A percentile compares a stretch with the other conserved stretches of the same genome.
Evolutionary conservation across 2,797 vertebrate genomes (phyloP).

Genomic region (Semaprochilodus insignis): DNA sequence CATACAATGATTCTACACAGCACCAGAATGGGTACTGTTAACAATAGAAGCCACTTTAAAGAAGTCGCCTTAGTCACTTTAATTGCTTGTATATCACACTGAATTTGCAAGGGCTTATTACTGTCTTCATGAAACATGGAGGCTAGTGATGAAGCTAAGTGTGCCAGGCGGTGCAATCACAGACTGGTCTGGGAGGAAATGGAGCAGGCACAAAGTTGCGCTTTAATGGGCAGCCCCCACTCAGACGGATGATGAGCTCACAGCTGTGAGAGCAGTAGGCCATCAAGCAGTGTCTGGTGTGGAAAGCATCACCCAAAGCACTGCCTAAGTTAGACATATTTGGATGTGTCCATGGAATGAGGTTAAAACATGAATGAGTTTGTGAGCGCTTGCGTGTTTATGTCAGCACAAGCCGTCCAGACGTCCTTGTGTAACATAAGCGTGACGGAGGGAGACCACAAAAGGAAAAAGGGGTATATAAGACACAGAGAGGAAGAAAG

Average conservation of each 20-base stretch:
- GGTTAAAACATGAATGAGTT: slow-evolving; percentile 40
- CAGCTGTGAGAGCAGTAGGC: slow-evolving; percentile 67
- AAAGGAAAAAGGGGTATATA: slow-evolving; percentile 26
- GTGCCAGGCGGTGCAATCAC: slow-evolving; percentile 46
- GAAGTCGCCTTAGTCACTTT: neutral
- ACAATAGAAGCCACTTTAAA: no score
- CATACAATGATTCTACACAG: no score
- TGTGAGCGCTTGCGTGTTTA: slow-evolving; percentile 53
- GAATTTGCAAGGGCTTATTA: slow-evolving; percentile 43
- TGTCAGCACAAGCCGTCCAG: slow-evolving; percentile 3
- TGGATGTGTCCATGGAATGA: slow-evolving; percentile 65
- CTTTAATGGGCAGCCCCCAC: slow-evolving; percentile 51
- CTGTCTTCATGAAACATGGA: slow-evolving; percentile 41
- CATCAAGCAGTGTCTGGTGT: slow-evolving; percentile 64
- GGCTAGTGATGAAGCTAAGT: slow-evolving; percentile 23
- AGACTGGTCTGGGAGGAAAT: slow-evolving; percentile 44
- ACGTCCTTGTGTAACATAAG: neutral
- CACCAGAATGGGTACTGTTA: no score
- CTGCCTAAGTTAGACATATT: slow-evolving; percentile 59
- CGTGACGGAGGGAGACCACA: slow-evolving; percentile 55
- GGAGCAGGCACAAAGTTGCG: slow-evolving; percentile 29
- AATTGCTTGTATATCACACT: slow-evolving; percentile 8
- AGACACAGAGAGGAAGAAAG: slow-evolving; percentile 23
- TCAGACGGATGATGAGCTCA: slow-evolving; percentile 71
- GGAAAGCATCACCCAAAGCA: slow-evolving; percentile 65